These are phyloP conservation scores for Hemistola chrysoprasaria DNA, from an alignment of 2,888 invertebrate genomes.

Conservation along the genomic window DNA sequence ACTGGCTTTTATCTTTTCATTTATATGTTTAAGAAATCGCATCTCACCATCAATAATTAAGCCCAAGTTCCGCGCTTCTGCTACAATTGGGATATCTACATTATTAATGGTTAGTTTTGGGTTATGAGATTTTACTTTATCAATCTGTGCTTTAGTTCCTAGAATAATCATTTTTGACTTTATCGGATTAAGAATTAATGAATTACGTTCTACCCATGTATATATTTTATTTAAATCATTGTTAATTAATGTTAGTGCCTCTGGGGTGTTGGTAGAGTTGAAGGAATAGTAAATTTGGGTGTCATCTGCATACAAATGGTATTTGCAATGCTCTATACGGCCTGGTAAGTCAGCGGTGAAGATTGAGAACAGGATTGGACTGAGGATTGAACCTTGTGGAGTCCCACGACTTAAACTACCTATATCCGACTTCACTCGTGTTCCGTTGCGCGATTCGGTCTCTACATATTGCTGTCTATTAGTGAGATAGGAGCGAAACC, in stretches of 20 bases:
- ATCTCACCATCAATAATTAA: slow-evolving; percentile 2
- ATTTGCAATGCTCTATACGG: no score
- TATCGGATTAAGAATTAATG: no score
- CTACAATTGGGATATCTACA: background rate
- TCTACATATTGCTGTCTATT: slow-evolving; percentile 15
- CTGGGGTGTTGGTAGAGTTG: no score
- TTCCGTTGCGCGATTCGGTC: background rate
- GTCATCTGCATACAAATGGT: no score
- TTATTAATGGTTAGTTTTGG: background rate
- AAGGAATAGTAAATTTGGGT: no score
- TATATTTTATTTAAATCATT: no score
- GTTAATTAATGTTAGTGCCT: no score
- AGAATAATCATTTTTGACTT: no score
- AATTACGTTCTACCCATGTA: no score
- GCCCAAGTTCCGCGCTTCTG: background rate
- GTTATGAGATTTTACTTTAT: no score
- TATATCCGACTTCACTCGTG: no score
- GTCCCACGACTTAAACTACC: background rate
- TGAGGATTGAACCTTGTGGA: slow-evolving; percentile 18
- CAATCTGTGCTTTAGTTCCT: no score
- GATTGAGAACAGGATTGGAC: slow-evolving; percentile 3
- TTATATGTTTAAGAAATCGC: slow-evolving; percentile 10
- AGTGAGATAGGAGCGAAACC: slow-evolving; percentile 23
- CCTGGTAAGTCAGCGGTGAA: slow-evolving; percentile 1
- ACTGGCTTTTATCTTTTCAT: slow-evolving; percentile 3